phyloP scores from a whole-genome alignment of 2,797 vertebrate genomes.

The Girardinus metallicus region DNA sequence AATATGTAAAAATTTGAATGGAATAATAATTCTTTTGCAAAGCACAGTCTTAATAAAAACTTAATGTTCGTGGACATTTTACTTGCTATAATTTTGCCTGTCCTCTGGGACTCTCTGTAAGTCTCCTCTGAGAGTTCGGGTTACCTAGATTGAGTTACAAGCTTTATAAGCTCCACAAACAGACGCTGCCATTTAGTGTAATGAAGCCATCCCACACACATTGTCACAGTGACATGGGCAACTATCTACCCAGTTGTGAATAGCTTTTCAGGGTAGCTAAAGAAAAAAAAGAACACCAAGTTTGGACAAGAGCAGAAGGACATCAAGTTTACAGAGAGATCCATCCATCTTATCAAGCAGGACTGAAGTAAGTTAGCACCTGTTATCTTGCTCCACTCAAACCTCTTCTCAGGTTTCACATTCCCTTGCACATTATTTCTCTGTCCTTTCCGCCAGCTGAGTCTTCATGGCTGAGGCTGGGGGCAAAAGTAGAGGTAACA shows the following conservation, averaged over 20 bases:
- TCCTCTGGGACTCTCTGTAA: constrained; percentile 33
- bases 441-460: constrained; percentile 14
- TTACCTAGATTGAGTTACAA: constrained; percentile 69
- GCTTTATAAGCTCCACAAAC: constrained; percentile 36
- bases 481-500: constrained; percentile 33
- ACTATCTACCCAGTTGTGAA: constrained; percentile 35
- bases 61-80: neutral
- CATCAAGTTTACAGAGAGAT: neutral
- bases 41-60: neutral
- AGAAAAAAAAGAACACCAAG: constrained; percentile 18
- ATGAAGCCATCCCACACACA: constrained; percentile 21
- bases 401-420: constrained; percentile 15
- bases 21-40: neutral
- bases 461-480: constrained; percentile 75
- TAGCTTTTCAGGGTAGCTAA: constrained; percentile 46
- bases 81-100: constrained; percentile 38
- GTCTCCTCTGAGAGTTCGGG: constrained; percentile 40
- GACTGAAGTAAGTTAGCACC: constrained; percentile 28
- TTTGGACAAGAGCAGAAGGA: constrained; percentile 4
- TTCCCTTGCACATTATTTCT: neutral
- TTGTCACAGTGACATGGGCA: constrained; percentile 40
- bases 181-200: constrained; percentile 18
- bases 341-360: constrained; percentile 14
- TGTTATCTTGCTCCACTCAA: neutral
- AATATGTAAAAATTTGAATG: neutral